Evolutionary conservation across 2,113 vertebrate genomes (phyloP).

Genomic region (Crocuta crocuta): DNA sequence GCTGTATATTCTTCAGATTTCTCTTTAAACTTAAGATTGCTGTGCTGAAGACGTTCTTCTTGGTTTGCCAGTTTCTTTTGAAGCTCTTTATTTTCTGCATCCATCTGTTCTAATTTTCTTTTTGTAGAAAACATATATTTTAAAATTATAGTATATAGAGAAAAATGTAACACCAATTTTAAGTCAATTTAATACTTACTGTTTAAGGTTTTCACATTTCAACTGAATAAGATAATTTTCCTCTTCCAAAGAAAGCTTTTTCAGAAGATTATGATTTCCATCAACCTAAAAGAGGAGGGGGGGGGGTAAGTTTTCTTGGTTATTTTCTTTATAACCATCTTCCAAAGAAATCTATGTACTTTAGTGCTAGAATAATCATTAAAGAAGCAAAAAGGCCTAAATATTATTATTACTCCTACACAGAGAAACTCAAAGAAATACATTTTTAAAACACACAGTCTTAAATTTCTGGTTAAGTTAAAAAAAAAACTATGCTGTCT

Average conservation of each 20-base stretch:
- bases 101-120: conserved; percentile 89
- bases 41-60: conserved; percentile 88
- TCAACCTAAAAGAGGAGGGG: conserved; percentile 82
- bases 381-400: background rate
- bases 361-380: conserved; percentile 29
- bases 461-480: background rate
- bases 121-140: conserved; percentile 61
- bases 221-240: conserved; percentile 87
- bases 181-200: conserved; percentile 83
- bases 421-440: conserved; percentile 46
- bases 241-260: conserved; percentile 85
- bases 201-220: conserved; percentile 88
- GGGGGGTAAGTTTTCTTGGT: background rate
- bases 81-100: conserved; percentile 90
- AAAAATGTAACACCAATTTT: conserved; percentile 41
- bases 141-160: conserved; percentile 19
- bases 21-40: conserved; percentile 87
- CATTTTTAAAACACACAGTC: background rate
- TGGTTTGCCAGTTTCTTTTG: conserved; percentile 87
- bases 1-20: conserved; percentile 87
- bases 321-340: conserved; percentile 49
- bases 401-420: conserved; percentile 24
- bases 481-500: background rate
- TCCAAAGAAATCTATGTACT: conserved; percentile 18
- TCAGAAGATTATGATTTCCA: conserved; percentile 78